phyloP scores from a whole-genome alignment of 2,797 vertebrate species.

The Poeciliopsis gracilis region DNA sequence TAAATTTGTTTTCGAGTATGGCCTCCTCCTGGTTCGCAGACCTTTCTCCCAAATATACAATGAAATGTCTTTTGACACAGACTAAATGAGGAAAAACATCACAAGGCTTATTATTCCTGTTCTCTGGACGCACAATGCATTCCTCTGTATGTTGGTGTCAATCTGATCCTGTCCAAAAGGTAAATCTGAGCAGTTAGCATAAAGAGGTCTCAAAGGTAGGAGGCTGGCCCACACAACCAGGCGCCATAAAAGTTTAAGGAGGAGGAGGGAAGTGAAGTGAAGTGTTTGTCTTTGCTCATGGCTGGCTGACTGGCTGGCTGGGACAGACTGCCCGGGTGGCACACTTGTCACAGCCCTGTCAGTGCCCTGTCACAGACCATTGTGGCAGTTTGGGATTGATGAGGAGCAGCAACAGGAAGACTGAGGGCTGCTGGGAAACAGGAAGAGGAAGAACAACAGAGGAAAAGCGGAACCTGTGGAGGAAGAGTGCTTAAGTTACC shows the following conservation, averaged over 20 bases:
- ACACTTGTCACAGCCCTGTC: conserved; percentile 62
- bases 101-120: background rate
- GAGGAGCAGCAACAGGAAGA: conserved; percentile 73
- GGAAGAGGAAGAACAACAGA: conserved; percentile 58
- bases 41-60: background rate
- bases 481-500: conserved; percentile 22
- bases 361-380: conserved; percentile 72
- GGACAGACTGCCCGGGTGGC: conserved; percentile 62
- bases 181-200: conserved; percentile 8
- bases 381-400: conserved; percentile 79
- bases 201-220: conserved; percentile 30
- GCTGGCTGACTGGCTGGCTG: conserved; percentile 36
- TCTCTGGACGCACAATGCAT: background rate
- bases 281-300: conserved; percentile 75
- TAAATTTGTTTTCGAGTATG: background rate
- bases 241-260: conserved; percentile 34
- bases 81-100: background rate
- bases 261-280: conserved; percentile 57
- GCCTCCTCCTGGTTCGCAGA: background rate
- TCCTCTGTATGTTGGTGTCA: conserved; percentile 31
- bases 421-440: conserved; percentile 48
- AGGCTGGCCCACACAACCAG: conserved; percentile 30
- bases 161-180: conserved; percentile 39
- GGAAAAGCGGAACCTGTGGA: conserved; percentile 30
- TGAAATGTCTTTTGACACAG: background rate